Conservation (phyloP, 2,113 vertebrate genomes). For the Laterallus jamaicensis region DNA sequence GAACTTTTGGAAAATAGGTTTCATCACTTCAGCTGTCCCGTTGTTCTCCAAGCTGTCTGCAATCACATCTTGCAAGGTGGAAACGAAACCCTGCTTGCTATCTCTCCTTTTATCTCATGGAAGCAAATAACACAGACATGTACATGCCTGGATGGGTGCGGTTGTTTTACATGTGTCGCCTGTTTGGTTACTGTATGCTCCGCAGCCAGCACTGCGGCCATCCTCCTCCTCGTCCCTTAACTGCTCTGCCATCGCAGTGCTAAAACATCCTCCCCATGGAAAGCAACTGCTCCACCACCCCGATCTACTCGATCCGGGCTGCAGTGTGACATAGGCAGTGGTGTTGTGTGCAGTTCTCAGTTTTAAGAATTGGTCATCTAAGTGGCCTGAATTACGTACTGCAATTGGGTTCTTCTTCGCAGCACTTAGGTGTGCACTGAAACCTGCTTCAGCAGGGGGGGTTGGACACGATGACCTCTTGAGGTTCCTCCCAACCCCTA, state of each 20-base stretch:
- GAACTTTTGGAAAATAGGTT: not conserved
- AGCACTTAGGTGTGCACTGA: not conserved
- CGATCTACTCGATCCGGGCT: not conserved
- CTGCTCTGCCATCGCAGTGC: not conserved
- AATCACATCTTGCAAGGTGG: not conserved
- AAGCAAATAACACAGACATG: not conserved
- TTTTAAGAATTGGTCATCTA: no score
- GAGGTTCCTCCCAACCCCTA: no score
- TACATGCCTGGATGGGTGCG: not conserved
- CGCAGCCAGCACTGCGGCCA: not conserved
- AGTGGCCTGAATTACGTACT: not conserved
- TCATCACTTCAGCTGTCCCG: accelerated
- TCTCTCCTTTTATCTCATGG: not conserved
- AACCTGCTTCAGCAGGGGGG: no score
- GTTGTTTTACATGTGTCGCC: not conserved
- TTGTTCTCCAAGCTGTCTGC: not conserved
- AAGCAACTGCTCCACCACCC: not conserved
- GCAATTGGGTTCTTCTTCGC: not conserved
- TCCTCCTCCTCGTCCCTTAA: not conserved
- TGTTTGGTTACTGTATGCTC: not conserved
- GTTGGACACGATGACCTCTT: no score
- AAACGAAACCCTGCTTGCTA: not conserved
- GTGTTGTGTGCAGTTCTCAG: no score
- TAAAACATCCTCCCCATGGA: not conserved
- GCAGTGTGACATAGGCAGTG: no score